Conservation (phyloP, 2,113 vertebrate genomes). For the Alosa alosa region DNA sequence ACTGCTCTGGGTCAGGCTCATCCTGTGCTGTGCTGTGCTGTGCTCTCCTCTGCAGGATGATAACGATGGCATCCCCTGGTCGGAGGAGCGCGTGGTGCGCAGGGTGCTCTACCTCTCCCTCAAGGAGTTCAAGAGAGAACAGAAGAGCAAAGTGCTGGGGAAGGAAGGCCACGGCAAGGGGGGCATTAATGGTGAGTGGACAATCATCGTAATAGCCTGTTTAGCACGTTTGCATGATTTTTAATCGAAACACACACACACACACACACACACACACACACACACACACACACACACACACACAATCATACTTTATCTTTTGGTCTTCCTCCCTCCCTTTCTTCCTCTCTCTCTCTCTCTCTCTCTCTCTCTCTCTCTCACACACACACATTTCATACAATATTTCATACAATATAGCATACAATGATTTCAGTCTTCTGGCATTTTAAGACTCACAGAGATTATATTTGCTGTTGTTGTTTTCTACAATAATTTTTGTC, state of each 20-base stretch:
- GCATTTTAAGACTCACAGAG: not conserved
- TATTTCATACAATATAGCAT: not conserved
- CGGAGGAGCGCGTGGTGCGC: slow-evolving; percentile 87
- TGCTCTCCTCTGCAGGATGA: slow-evolving; percentile 72
- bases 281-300: not conserved
- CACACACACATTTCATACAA: not conserved
- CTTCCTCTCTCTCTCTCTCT: not conserved
- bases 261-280: not conserved
- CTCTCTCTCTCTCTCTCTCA: not conserved
- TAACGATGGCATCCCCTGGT: slow-evolving; percentile 91
- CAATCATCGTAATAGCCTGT: not conserved
- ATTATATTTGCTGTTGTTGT: not conserved
- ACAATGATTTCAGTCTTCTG: not conserved
- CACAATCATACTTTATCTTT: not conserved
- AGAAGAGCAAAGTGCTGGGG: slow-evolving; percentile 82
- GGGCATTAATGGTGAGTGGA: slow-evolving; percentile 82
- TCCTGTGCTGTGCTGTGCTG: no score
- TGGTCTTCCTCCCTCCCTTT: not conserved
- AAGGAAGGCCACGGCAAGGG: slow-evolving; percentile 80
- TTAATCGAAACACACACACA: not conserved
- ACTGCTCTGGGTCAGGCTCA: not conserved
- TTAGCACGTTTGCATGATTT: not conserved
- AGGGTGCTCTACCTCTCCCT: slow-evolving; percentile 88
- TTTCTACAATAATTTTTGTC: not conserved
- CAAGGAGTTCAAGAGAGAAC: slow-evolving; percentile 87